Conservation (phyloP, 2,888 invertebrate species). For the Gortyna flavago region DNA sequence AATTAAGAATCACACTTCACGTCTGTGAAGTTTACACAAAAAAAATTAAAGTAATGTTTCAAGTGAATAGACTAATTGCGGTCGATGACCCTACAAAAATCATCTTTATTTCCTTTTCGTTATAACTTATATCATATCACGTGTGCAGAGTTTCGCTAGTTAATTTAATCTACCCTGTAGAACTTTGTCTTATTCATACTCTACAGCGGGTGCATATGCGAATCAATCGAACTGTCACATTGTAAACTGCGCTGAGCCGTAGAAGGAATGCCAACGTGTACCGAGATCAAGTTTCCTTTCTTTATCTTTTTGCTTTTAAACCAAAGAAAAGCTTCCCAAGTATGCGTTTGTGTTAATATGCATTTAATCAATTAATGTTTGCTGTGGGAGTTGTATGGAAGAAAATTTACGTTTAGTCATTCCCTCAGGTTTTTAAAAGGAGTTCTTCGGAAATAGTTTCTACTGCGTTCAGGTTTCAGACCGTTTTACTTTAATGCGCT, state of each 20-base stretch:
- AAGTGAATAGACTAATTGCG: too few species aligned
- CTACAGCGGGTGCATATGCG: slow-evolving; percentile 19
- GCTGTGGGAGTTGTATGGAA: slow-evolving; percentile 2
- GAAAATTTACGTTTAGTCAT: background rate
- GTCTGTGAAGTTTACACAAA: too few species aligned
- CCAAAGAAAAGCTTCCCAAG: slow-evolving; percentile 39
- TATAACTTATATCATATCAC: too few species aligned
- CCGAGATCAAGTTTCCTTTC: slow-evolving; percentile 41
- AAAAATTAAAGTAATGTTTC: too few species aligned
- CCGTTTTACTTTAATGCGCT: too few species aligned
- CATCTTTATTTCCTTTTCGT: too few species aligned
- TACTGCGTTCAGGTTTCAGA: background rate
- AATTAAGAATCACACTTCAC: too few species aligned
- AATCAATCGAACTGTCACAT: slow-evolving; percentile 56
- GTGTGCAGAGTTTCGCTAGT: background rate
- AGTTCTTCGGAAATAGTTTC: background rate
- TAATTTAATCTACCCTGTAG: background rate
- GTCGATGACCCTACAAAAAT: too few species aligned
- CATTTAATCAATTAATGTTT: slow-evolving; percentile 58
- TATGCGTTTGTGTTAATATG: slow-evolving; percentile 45
- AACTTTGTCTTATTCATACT: slow-evolving; percentile 39
- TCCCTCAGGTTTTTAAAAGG: background rate
- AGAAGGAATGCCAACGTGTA: slow-evolving; percentile 45
- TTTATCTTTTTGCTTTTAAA: slow-evolving; percentile 39
- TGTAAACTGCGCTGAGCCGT: slow-evolving; percentile 45